A percentile compares a stretch with the other conserved stretches of the same genome.
These are phyloP conservation scores for Protula sp. DNA, from an alignment of 2,888 invertebrate species.

Conservation along the genomic window DNA sequence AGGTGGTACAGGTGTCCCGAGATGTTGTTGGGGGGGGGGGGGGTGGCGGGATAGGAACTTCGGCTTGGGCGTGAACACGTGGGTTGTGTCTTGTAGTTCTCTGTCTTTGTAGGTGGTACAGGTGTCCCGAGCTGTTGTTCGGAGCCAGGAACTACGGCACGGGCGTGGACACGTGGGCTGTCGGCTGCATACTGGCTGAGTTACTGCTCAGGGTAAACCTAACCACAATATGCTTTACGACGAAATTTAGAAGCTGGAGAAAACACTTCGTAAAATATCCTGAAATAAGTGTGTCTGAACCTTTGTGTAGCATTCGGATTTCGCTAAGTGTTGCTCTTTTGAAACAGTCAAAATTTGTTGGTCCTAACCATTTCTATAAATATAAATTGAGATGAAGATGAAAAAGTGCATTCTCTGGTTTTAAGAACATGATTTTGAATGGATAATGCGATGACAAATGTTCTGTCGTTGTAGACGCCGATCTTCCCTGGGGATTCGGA, in stretches of 20 bases:
- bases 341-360: too few relatives aligned
- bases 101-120: slow-evolving; percentile 59
- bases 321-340: too few relatives aligned
- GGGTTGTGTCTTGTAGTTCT: slow-evolving; percentile 3
- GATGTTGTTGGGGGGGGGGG: slow-evolving; percentile 88
- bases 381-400: too few relatives aligned
- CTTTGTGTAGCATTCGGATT: too few relatives aligned
- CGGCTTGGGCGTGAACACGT: too few relatives aligned
- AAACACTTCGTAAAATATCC: too few relatives aligned
- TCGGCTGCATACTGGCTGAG: slow-evolving; percentile 96
- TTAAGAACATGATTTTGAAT: too few relatives aligned
- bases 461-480: slow-evolving; percentile 61
- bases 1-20: slow-evolving; percentile 75
- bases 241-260: not conserved
- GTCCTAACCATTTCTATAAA: too few relatives aligned
- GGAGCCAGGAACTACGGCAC: slow-evolving; percentile 92
- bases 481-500: slow-evolving; percentile 96
- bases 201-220: slow-evolving; percentile 58
- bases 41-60: too few relatives aligned
- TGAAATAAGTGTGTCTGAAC: too few relatives aligned
- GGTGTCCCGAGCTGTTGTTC: slow-evolving; percentile 88
- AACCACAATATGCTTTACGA: not conserved
- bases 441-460: too few relatives aligned
- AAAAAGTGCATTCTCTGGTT: too few relatives aligned
- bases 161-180: slow-evolving; percentile 99